Conservation (phyloP, 1,140 invertebrate species). For the Cylas formicarius region DNA sequence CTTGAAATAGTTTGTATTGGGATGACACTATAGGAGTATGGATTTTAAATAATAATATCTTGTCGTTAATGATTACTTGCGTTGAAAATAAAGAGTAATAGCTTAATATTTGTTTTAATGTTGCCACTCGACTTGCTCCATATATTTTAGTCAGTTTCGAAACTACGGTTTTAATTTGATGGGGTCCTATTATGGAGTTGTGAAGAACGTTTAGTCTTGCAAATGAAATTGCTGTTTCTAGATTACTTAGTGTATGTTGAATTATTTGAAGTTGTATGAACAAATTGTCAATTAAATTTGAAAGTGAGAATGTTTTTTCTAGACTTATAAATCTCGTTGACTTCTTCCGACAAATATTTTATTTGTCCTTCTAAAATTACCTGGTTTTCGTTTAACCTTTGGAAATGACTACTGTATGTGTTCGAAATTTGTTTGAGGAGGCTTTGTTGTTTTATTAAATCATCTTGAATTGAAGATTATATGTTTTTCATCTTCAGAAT, state of each 20-base stretch:
- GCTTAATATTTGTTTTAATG: not conserved
- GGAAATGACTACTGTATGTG: no score
- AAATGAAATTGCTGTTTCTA: slow-evolving; percentile 6
- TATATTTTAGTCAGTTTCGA: not conserved
- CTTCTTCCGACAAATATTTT: no score
- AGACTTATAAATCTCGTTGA: no score
- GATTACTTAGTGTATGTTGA: slow-evolving; percentile 1
- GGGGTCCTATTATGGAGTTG: not conserved
- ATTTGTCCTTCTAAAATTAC: no score
- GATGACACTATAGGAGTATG: slow-evolving; percentile 1
- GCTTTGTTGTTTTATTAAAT: no score
- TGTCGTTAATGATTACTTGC: not conserved
- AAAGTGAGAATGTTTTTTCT: no score
- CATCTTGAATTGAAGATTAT: no score
- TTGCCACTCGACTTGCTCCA: not conserved
- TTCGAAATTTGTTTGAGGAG: no score
- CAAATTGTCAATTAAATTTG: no score
- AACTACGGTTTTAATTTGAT: not conserved
- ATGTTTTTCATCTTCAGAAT: no score
- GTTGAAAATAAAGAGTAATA: not conserved
- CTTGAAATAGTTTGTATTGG: no score
- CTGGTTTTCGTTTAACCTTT: no score
- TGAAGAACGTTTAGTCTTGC: not conserved
- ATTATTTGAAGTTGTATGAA: not conserved
- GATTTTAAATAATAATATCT: slow-evolving; percentile 1